Conservation (phyloP, 1,140 invertebrate species). For the Scaptodrosophila lebanonensis region DNA sequence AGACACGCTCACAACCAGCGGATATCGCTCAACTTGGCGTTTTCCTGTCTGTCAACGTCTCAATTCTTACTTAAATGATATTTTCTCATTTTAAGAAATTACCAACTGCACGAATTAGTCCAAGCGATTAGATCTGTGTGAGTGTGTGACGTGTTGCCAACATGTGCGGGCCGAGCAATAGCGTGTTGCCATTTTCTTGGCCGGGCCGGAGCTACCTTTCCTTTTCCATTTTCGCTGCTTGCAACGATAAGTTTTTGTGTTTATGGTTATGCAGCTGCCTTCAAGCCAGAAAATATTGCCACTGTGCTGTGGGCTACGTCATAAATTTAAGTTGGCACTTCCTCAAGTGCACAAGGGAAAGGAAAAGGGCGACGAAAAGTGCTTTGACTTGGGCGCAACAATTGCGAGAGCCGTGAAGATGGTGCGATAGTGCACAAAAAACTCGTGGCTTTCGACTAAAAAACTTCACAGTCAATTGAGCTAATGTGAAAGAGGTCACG, state of each 20-base stretch:
- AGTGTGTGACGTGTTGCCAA: too few relatives aligned
- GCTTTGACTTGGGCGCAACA: slow-evolving; percentile 5
- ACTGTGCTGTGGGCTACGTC: slow-evolving; percentile 6
- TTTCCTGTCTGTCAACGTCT: slow-evolving; percentile 35
- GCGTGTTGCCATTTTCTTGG: too few relatives aligned
- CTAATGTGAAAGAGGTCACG: too few relatives aligned
- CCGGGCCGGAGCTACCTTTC: too few relatives aligned
- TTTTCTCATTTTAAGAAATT: slow-evolving; percentile 49
- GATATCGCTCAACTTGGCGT: slow-evolving; percentile 43
- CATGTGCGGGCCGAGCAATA: too few relatives aligned
- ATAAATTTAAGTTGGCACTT: slow-evolving; percentile 45
- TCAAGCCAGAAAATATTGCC: too few relatives aligned
- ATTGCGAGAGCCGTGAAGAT: slow-evolving; percentile 31
- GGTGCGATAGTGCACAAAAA: slow-evolving; percentile 20
- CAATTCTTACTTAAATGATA: slow-evolving; percentile 4
- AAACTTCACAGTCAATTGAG: slow-evolving; percentile 52
- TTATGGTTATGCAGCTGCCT: too few relatives aligned
- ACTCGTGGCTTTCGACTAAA: slow-evolving; percentile 14
- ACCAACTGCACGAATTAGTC: slow-evolving; percentile 54
- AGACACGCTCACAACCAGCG: slow-evolving; percentile 18
- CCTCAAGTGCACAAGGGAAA: slow-evolving; percentile 56
- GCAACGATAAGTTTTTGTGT: too few relatives aligned
- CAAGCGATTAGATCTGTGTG: too few relatives aligned
- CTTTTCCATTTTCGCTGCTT: too few relatives aligned
- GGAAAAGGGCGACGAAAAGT: slow-evolving; percentile 38